A percentile compares a stretch with the other conserved stretches of the same genome.
Conservation (phyloP, 2,113 vertebrate species). For the Acanthochromis polyacanthus region DNA sequence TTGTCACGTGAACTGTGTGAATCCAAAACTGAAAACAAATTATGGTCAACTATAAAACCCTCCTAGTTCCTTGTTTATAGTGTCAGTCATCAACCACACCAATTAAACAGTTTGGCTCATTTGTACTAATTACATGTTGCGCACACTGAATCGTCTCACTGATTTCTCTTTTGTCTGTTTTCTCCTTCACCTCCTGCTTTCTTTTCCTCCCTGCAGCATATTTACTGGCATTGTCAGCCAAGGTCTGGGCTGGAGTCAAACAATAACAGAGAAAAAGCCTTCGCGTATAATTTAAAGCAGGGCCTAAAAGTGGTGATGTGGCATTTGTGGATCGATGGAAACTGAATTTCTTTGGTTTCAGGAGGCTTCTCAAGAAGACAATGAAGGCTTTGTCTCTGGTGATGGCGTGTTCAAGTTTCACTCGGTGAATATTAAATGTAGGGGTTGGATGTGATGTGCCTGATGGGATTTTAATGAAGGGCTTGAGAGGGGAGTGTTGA, state of each 20-base stretch:
- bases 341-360: constrained; percentile 31
- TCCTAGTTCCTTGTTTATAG: constrained; percentile 17
- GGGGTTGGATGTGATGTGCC: constrained; percentile 51
- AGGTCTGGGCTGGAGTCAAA: constrained; percentile 42
- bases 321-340: constrained; percentile 29
- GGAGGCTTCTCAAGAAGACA: constrained; percentile 38
- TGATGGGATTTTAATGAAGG: constrained; percentile 67
- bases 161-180: constrained; percentile 21
- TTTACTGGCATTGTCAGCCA: constrained; percentile 33
- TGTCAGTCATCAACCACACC: constrained; percentile 30
- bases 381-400: constrained; percentile 57
- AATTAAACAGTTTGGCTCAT: constrained; percentile 41
- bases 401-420: constrained; percentile 39
- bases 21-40: constrained; percentile 21
- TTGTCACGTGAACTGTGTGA: background rate
- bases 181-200: constrained; percentile 1
- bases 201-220: constrained; percentile 27
- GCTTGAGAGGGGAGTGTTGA: constrained; percentile 45
- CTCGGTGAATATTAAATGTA: constrained; percentile 53
- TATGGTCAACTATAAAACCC: constrained; percentile 10
- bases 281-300: constrained; percentile 48
- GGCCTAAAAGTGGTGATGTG: constrained; percentile 27
- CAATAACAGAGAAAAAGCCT: constrained; percentile 33
- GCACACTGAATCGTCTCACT: constrained; percentile 40
- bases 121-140: constrained; percentile 51